phyloP scores from a whole-genome alignment of 2,888 invertebrate species.

The Diarsia rubi region DNA sequence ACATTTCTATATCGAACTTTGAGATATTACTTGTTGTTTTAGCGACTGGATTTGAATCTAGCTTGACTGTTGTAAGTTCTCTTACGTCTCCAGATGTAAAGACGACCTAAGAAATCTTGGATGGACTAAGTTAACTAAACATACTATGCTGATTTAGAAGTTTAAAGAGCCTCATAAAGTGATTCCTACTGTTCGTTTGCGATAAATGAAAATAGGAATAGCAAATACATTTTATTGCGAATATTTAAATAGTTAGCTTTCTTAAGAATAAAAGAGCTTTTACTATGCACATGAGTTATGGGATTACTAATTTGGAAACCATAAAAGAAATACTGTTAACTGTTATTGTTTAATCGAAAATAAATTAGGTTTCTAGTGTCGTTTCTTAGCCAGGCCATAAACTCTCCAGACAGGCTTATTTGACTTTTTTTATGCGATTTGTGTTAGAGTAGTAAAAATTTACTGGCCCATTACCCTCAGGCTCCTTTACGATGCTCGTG shows the following conservation, averaged over 20 bases:
- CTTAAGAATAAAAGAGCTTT: not conserved
- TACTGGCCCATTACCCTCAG: conserved; percentile 75
- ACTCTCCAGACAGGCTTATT: conserved; percentile 71
- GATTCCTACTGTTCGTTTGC: not conserved
- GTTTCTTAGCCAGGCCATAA: conserved; percentile 64
- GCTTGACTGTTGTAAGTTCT: conserved; percentile 10
- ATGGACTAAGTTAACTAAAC: not conserved
- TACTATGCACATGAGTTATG: not conserved
- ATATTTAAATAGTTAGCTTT: not conserved
- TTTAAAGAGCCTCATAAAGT: not conserved
- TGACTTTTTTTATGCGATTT: conserved; percentile 75
- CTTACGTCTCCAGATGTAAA: not conserved
- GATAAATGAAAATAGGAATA: not conserved
- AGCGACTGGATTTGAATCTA: conserved; percentile 12
- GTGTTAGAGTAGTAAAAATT: conserved; percentile 78
- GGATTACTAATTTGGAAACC: not conserved
- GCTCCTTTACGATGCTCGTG: conserved; percentile 75
- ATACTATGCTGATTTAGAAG: not conserved
- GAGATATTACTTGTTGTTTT: conserved; percentile 13
- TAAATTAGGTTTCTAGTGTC: conserved; percentile 56
- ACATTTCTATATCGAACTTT: not conserved
- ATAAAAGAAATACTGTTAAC: conserved; percentile 7
- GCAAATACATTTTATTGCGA: not conserved
- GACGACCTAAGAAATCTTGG: not conserved
- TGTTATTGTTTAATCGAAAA: conserved; percentile 44